Conservation (phyloP, 2,888 invertebrate species). For the Nysson spinosus region DNA sequence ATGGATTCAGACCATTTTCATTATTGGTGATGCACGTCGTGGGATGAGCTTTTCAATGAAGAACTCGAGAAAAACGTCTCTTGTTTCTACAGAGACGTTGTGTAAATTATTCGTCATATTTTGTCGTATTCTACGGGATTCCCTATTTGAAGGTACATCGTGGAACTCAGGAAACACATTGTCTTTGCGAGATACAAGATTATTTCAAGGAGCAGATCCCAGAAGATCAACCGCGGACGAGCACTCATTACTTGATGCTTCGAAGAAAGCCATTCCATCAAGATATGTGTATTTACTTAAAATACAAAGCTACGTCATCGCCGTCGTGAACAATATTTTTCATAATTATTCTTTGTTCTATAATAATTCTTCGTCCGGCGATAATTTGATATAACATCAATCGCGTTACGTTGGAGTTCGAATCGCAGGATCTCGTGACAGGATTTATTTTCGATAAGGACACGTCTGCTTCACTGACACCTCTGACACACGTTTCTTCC, state of each 20-base stretch:
- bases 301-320: no score
- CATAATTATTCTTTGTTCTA: no score
- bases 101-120: slow-evolving; percentile 1
- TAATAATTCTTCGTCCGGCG: no score
- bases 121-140: background rate
- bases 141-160: slow-evolving; percentile 12
- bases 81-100: slow-evolving; percentile 9
- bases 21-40: background rate
- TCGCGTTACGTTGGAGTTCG: slow-evolving; percentile 28
- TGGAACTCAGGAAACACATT: no score
- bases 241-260: slow-evolving; percentile 38
- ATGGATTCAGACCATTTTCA: slow-evolving; percentile 3
- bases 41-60: background rate
- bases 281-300: slow-evolving; percentile 19
- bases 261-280: slow-evolving; percentile 24
- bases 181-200: no score
- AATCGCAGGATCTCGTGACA: slow-evolving; percentile 44
- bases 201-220: no score
- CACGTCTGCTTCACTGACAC: slow-evolving; percentile 32
- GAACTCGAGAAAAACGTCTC: background rate
- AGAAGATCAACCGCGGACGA: slow-evolving; percentile 6
- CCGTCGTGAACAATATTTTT: no score
- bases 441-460: slow-evolving; percentile 36
- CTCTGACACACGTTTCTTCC: slow-evolving; percentile 31
- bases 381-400: no score